Evolutionary conservation across 2,888 invertebrate genomes (phyloP), one percentile per base, ranked within the genome.

Genomic region (Pyrochroa serraticornis): DNA sequence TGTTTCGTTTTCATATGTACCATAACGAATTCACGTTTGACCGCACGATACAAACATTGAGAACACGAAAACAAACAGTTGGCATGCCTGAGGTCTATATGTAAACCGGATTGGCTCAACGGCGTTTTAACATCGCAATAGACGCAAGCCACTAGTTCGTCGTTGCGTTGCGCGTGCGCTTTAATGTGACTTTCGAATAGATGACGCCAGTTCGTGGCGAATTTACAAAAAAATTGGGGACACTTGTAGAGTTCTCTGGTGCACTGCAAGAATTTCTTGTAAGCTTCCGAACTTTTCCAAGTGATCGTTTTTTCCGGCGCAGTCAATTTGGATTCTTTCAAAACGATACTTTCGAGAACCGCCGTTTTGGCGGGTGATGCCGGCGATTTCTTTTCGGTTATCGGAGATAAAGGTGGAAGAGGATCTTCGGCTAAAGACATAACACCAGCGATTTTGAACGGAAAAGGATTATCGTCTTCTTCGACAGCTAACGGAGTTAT

Each of bases 21-120:
- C 10, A 82, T 80, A 0, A 90, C 86, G 43, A 87, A 83, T 50
- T 85, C 84, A 43, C 82, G 81, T 0, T 82, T 79, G 0, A 82
- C 77, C 0, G 87, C 85, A 44, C 90, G 80, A 73, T 90, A 91
- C 68, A 90, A 85, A 70, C 91, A 91, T 63, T 83, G 81, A 2
- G 78, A 79, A 68, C 91, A 91, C 31, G 85, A 85, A 67, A 78
- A 89, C 30, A 81, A 79, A 67, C 89, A 87, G 49, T 81, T 77
- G 0, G 82, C 82, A 68, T 91, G 91, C 33, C 80, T 80, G 22
- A 83, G 82, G 44, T 85, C 82, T 8, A 89, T 82, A 71, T 91
- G 91, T 31, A 72, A 64, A 10, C 69, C 66, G 3, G 75, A 66
- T 10, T 71, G 68, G 9, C 71, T 74, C 59, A 82, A 76, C 1